A percentile compares a stretch with the other conserved stretches of the same genome.
Evolutionary conservation across 2,797 vertebrate genomes (phyloP).

Genomic region (Hippocampus kuda): DNA sequence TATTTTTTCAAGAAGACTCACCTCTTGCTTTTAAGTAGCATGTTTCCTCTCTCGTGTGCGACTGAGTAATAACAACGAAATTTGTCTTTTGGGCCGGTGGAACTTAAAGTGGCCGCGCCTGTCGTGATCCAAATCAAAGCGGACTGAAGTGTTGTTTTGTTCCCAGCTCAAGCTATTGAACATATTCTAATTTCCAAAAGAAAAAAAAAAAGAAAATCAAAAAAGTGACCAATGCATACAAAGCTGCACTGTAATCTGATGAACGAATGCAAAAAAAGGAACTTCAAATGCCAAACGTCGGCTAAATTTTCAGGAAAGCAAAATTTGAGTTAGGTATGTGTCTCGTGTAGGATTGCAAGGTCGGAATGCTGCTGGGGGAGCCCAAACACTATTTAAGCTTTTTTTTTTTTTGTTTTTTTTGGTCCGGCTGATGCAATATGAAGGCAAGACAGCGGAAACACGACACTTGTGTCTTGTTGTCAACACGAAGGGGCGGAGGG

Average conservation of each 20-base stretch:
- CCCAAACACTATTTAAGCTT: conserved; percentile 58
- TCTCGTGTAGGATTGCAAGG: conserved; percentile 35
- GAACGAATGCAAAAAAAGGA: conserved; percentile 19
- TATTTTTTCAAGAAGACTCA: conserved; percentile 23
- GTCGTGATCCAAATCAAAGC: conserved; percentile 51
- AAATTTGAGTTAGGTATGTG: not conserved
- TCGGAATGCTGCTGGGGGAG: conserved; percentile 40
- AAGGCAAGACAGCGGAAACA: conserved; percentile 64
- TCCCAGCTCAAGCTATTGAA: conserved; percentile 58
- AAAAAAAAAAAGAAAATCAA: conserved; percentile 22
- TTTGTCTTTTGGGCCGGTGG: conserved; percentile 60
- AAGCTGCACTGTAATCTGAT: conserved; percentile 28
- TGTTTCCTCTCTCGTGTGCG: conserved; percentile 53
- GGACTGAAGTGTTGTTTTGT: conserved; percentile 42
- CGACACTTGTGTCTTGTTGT: conserved; percentile 55
- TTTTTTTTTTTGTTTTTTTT: conserved; percentile 9
- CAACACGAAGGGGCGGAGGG: conserved; percentile 55
- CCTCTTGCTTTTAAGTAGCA: conserved; percentile 61
- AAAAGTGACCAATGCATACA: conserved; percentile 45
- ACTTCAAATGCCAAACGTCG: conserved; percentile 15
- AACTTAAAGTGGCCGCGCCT: conserved; percentile 54
- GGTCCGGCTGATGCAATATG: conserved; percentile 66
- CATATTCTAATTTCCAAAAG: conserved; percentile 59
- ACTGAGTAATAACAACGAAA: conserved; percentile 23
- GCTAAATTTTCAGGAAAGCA: not conserved